Evolutionary conservation across 2,113 vertebrate species (phyloP), one percentile per base, ranked within the genome.

Genomic region (Atrichornis clamosus): DNA sequence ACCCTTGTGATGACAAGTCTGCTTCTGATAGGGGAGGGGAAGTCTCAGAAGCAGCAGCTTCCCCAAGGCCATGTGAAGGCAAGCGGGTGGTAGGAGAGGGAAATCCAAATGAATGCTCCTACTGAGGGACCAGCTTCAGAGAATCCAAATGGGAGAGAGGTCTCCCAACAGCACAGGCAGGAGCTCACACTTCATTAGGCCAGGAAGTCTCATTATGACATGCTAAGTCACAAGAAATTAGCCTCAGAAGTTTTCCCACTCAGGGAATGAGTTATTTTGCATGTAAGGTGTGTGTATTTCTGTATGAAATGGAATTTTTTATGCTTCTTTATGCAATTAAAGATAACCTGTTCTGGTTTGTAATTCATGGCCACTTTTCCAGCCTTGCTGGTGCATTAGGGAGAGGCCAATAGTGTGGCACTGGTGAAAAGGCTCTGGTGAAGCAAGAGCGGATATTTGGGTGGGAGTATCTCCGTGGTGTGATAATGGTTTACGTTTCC

Each of bases 191-290:
- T 86, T 83, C 93, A 79, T 68, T 76, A 64, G 63, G 76, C 33
- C 4, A 14, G 53, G 27, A 76, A 93, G 37, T 72, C 72, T 92
- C 53, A 64, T 42, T 37, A 28, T 90, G 80, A 68, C 72, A 53
- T 32, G 46, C 11, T 28, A 47, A 92, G 59, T 95, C 75, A 90
- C 33, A 92, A 90, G 72, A 76, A 85, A 90, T 93, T 52, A 93
- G 35, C 76, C 86, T 96, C 89, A 92, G 49, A 73, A 73, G 46
- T 77, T 83, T 92, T 28, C 21, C 39, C 27, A 22, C 53, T 79
- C 6, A 52, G 26, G n/a, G 32, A 73, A 15, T 24, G 62, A 90
- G 53, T 86, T 90, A 79, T 83, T 92, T 82, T 76, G 49, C 62
- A 41, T 63, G 19, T 83, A 80, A 86, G 26, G 21, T 79, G 22